These are phyloP conservation scores for Psophia crepitans DNA, from an alignment of 2,113 vertebrate species.

Conservation along the genomic window DNA sequence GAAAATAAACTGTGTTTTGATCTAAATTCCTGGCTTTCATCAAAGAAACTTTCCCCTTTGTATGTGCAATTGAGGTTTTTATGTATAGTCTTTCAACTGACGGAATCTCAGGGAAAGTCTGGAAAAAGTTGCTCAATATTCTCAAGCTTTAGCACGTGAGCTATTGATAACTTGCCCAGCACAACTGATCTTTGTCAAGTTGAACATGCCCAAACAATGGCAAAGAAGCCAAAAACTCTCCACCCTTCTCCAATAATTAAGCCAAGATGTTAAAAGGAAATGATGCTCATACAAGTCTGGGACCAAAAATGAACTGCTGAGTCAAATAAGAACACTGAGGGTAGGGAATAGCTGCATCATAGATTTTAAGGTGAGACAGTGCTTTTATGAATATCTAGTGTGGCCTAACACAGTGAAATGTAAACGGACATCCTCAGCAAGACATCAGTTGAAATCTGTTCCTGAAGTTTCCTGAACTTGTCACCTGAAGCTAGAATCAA, in stretches of 20 bases:
- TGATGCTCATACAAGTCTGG: background rate
- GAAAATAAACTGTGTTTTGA: slow-evolving; percentile 50
- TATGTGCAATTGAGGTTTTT: background rate
- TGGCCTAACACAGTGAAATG: background rate
- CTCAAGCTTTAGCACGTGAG: slow-evolving; percentile 13
- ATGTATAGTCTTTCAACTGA: slow-evolving; percentile 4
- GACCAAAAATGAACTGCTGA: slow-evolving; percentile 10
- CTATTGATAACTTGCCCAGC: slow-evolving; percentile 39
- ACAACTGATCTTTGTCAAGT: slow-evolving; percentile 29
- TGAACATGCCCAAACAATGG: slow-evolving; percentile 16
- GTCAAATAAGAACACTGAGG: background rate
- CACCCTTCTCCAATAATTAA: slow-evolving; percentile 24
- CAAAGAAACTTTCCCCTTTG: slow-evolving; percentile 31
- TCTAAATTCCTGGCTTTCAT: slow-evolving; percentile 50
- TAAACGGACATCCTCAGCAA: background rate
- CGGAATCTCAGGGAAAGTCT: background rate
- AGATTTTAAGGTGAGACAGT: background rate
- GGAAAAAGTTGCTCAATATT: slow-evolving; percentile 37
- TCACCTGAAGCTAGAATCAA: background rate
- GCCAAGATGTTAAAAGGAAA: slow-evolving; percentile 37
- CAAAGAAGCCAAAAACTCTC: slow-evolving; percentile 50
- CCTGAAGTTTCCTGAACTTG: background rate
- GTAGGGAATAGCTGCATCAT: background rate
- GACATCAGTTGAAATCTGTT: background rate
- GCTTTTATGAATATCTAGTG: background rate